These are phyloP conservation scores for Syngnathus scovelli DNA, from an alignment of 2,113 vertebrate genomes.

Conservation along the genomic window DNA sequence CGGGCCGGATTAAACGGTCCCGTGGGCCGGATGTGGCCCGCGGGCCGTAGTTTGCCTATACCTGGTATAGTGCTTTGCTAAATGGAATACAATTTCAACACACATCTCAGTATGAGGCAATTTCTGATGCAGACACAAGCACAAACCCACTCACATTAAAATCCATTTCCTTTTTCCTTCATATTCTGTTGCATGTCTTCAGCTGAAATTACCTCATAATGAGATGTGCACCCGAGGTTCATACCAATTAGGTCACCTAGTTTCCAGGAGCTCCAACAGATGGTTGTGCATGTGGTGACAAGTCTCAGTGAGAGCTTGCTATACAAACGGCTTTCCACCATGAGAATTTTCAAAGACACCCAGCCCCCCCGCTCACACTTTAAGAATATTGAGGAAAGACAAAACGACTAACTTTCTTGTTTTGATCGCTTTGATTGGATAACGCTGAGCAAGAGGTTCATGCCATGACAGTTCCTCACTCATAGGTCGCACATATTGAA, in stretches of 20 bases:
- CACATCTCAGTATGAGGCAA: not conserved
- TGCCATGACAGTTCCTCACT: not conserved
- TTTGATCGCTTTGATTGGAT: not conserved
- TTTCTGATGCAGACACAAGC: not conserved
- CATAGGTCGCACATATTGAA: not conserved
- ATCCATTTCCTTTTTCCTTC: not conserved
- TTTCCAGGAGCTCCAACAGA: constrained; percentile 56
- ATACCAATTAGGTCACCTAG: constrained; percentile 38
- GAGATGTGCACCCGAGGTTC: constrained; percentile 14
- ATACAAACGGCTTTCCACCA: constrained; percentile 56
- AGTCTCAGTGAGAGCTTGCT: constrained; percentile 24
- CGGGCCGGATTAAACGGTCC: too few species aligned
- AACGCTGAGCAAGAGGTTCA: not conserved
- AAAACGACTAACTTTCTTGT: not conserved
- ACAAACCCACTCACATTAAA: too few species aligned
- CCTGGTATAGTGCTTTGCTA: not conserved
- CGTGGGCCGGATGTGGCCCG: too few species aligned
- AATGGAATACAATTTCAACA: not conserved
- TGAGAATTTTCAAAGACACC: constrained; percentile 50
- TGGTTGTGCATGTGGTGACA: constrained; percentile 47
- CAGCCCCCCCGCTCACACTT: constrained; percentile 24
- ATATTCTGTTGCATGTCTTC: constrained; percentile 18
- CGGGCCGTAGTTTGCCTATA: too few species aligned
- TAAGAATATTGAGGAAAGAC: constrained; percentile 11
- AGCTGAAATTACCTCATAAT: constrained; percentile 12